Evolutionary conservation across 2,113 vertebrate genomes (phyloP), one percentile per base, ranked within the genome.

Genomic region (Centrocercus urophasianus): DNA sequence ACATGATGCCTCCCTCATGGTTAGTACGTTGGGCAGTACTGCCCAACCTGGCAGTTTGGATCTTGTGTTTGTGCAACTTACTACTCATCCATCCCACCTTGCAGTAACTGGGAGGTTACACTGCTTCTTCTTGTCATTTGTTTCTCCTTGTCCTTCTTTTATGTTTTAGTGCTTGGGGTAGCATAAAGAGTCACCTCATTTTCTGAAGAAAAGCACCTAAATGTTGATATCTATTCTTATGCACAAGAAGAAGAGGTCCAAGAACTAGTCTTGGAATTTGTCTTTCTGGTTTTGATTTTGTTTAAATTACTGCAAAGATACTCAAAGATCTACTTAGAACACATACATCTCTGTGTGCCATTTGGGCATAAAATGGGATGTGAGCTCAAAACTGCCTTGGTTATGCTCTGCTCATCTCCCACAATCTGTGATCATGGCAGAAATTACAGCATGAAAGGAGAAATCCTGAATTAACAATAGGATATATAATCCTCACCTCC

Each of bases 1-100:
- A 40, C 17, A 22, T 1, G 4, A n/a, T 30, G 36, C 7, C 5
- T 38, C 36, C 52, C 0, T 0, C 36, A 40, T 70, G 4, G 20
- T 13, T 47, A 61, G 20, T 56, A 28, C 0, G 2, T 3, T 42
- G 65, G 20, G 16, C 19, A 70, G 32, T 40, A 17, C 10, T 54
- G 28, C 60, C 38, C 63, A 38, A 28, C 34, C 59, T 30, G 32
- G 45, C 48, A 77, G 43, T 48, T 80, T 66, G 38, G 21, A 19
- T 12, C 13, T 76, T 1, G 0, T 45, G 24, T 24, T 42, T 42
- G 13, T 38, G 14, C 38, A 42, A 60, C n/a, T 43, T 61, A 16
- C 16, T 63, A 38, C 45, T 52, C 6, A 13, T 36, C 22, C 43
- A 70, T 21, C 19, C 56, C 40, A 7, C 3, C 0, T 0, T n/a